These are phyloP conservation scores for Drosophila colorata DNA, from an alignment of 2,888 invertebrate genomes.

Conservation along the genomic window DNA sequence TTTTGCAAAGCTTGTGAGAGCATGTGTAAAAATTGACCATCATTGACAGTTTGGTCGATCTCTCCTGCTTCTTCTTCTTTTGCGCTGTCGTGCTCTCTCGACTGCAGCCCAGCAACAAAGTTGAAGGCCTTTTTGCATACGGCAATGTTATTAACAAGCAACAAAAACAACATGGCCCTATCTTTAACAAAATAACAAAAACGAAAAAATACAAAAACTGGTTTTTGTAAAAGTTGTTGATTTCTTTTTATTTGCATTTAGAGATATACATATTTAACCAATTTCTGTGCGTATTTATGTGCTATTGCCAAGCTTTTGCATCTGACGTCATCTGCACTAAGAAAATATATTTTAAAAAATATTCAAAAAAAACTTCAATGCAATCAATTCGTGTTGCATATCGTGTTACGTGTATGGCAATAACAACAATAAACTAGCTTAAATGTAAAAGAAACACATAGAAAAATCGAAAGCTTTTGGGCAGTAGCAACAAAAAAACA, in stretches of 20 bases:
- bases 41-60: slow-evolving; percentile 6
- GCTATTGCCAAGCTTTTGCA: slow-evolving; percentile 13
- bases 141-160: slow-evolving; percentile 48
- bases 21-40: slow-evolving; percentile 14
- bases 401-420: not conserved
- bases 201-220: slow-evolving; percentile 31
- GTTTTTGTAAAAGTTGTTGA: slow-evolving; percentile 58
- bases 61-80: slow-evolving; percentile 1
- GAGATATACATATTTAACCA: slow-evolving; percentile 18
- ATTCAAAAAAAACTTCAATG: slow-evolving; percentile 22
- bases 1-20: slow-evolving; percentile 8
- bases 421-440: slow-evolving; percentile 16
- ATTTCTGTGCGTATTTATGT: slow-evolving; percentile 12
- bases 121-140: slow-evolving; percentile 77
- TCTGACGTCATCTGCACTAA: slow-evolving; percentile 32
- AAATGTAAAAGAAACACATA: slow-evolving; percentile 8
- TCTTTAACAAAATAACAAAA: slow-evolving; percentile 29
- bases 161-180: slow-evolving; percentile 25
- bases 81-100: slow-evolving; percentile 12
- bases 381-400: slow-evolving; percentile 8
- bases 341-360: not conserved
- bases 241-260: slow-evolving; percentile 52
- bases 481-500: slow-evolving; percentile 21
- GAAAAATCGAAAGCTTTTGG: slow-evolving; percentile 44
- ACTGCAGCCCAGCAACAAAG: slow-evolving; percentile 59